These are phyloP conservation scores for Cyrtonyx montezumae DNA, from an alignment of 2,113 vertebrate species.

Conservation along the genomic window DNA sequence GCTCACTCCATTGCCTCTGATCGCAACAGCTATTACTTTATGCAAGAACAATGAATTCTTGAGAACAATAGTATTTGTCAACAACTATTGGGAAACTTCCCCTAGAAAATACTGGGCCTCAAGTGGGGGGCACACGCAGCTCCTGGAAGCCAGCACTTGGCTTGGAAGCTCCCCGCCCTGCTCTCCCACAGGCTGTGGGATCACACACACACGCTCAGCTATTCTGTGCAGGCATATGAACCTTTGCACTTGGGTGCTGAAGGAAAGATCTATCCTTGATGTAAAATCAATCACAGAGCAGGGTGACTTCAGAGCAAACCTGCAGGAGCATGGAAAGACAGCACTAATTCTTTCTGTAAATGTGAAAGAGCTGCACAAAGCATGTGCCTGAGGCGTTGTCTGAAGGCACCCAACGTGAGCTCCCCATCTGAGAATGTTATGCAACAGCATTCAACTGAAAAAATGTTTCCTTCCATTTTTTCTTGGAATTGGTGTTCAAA, in stretches of 20 bases:
- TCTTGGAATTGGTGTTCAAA: neutral
- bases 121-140: neutral
- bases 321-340: neutral
- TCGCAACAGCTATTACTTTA: neutral
- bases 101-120: fast-evolving
- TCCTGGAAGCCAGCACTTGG: neutral
- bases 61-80: neutral
- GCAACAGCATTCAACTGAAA: slow-evolving; percentile 5
- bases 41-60: neutral
- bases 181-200: neutral
- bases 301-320: neutral
- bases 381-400: neutral
- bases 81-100: neutral
- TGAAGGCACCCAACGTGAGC: slow-evolving; percentile 1
- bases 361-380: slow-evolving; percentile 12
- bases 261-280: slow-evolving; percentile 48
- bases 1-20: neutral
- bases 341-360: slow-evolving; percentile 6
- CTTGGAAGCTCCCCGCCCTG: neutral
- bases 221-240: slow-evolving; percentile 21
- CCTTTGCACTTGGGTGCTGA: slow-evolving; percentile 23
- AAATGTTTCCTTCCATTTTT: neutral
- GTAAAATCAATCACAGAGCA: slow-evolving; percentile 47
- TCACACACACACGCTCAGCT: neutral
- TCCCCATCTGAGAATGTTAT: slow-evolving; percentile 11